Percentiles rank a stretch among this genome's conserved stretches.
Evolutionary conservation across 1,140 invertebrate species (phyloP).

Genomic region (Littorina saxatilis): DNA sequence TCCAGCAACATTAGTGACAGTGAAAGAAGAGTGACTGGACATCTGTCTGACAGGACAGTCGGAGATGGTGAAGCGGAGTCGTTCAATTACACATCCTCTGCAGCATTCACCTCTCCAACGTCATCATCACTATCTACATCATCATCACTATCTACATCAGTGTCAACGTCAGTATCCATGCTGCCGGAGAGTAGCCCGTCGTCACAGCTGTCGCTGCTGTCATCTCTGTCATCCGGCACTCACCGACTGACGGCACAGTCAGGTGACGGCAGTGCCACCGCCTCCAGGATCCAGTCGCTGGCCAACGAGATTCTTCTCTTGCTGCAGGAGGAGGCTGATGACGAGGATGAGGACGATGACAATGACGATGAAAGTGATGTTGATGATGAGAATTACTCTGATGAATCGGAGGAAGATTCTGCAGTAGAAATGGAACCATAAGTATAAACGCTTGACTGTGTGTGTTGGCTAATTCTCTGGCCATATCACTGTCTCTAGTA

Average conservation of each 20-base stretch:
- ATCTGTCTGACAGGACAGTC: no score
- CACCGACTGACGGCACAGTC: background rate
- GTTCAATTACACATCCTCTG: no score
- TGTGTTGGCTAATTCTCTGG: no score
- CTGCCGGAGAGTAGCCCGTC: background rate
- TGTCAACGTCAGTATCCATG: background rate
- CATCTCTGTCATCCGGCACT: background rate
- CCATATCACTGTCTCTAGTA: no score
- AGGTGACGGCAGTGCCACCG: background rate
- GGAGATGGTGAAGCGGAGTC: no score
- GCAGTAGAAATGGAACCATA: background rate
- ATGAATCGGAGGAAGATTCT: background rate
- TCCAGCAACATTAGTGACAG: no score
- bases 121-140: background rate
- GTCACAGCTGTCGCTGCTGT: conserved; percentile 2
- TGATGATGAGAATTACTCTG: background rate
- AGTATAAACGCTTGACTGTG: no score
- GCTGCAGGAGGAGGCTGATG: conserved; percentile 7
- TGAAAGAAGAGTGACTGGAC: no score
- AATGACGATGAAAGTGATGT: background rate
- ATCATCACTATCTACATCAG: background rate
- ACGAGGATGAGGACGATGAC: background rate
- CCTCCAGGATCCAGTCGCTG: conserved; percentile 8
- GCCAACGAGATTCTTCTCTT: conserved; percentile 14
- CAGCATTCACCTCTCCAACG: no score